A percentile compares a stretch with the other conserved stretches of the same genome.
Conservation (phyloP, 2,113 vertebrate species). For the Gavia stellata region DNA sequence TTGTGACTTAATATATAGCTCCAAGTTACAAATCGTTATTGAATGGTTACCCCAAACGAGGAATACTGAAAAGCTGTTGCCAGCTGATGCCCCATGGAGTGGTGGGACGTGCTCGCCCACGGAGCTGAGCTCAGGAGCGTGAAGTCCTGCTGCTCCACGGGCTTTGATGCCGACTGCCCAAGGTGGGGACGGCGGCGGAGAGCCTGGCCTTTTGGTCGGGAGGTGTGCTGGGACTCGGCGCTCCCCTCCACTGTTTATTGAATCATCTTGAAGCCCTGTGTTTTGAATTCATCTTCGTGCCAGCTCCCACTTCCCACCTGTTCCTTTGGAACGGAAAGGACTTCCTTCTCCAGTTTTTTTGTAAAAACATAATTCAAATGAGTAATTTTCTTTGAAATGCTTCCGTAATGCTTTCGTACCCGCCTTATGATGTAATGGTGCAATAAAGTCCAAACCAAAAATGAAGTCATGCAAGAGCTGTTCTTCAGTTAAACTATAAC, state of each 20-base stretch:
- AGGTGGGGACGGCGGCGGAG: background rate
- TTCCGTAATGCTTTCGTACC: background rate
- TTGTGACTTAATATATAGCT: background rate
- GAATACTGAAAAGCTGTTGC: background rate
- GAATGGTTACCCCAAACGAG: background rate
- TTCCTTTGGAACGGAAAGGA: background rate
- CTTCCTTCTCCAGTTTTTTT: background rate
- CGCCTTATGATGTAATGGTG: background rate
- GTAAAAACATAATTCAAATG: fast-evolving
- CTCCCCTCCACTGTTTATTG: no score
- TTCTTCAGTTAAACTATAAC: background rate
- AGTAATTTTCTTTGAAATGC: background rate
- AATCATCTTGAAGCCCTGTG: fast-evolving
- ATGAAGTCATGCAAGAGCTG: background rate
- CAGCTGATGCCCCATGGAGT: fast-evolving
- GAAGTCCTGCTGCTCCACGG: background rate
- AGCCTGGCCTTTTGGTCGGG: no score
- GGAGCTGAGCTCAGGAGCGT: fast-evolving
- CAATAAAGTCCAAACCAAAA: background rate
- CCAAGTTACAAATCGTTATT: fast-evolving
- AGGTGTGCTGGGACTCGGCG: no score
- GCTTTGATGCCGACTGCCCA: background rate
- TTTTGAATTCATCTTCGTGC: background rate
- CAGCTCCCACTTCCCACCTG: fast-evolving
- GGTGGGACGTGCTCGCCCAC: background rate